Evolutionary conservation across 2,113 vertebrate genomes (phyloP).

Genomic region (Rallus limicola): DNA sequence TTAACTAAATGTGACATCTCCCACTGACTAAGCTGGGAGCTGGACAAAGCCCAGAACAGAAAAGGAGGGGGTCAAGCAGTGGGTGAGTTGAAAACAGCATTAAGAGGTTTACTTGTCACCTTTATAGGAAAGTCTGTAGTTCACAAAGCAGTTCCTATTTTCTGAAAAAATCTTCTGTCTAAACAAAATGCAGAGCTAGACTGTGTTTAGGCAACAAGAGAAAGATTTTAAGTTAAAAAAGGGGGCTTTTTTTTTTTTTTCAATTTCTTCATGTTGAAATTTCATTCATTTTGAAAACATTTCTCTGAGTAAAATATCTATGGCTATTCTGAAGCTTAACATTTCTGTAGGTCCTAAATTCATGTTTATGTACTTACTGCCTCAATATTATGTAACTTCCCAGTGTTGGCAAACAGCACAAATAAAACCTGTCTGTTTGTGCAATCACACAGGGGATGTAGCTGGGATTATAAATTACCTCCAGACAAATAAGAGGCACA

Average conservation of each 20-base stretch:
- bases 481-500: slow-evolving; percentile 36
- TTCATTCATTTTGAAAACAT: background rate
- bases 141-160: background rate
- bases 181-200: background rate
- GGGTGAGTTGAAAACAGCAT: background rate
- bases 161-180: background rate
- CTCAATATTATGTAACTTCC: background rate
- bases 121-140: background rate
- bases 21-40: background rate
- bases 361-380: background rate
- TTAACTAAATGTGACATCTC: background rate
- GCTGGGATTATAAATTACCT: slow-evolving; percentile 40
- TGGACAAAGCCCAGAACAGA: background rate
- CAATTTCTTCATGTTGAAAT: background rate
- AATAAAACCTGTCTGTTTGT: background rate
- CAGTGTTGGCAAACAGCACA: background rate
- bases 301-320: background rate
- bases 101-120: background rate
- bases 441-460: background rate
- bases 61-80: background rate
- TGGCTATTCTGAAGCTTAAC: background rate
- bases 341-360: background rate
- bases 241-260: rapidly evolving
- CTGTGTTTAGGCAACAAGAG: background rate
- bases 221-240: background rate